These are phyloP conservation scores for Acrocyrtus sp. DNA, from an alignment of 2,888 invertebrate genomes.

Conservation along the genomic window DNA sequence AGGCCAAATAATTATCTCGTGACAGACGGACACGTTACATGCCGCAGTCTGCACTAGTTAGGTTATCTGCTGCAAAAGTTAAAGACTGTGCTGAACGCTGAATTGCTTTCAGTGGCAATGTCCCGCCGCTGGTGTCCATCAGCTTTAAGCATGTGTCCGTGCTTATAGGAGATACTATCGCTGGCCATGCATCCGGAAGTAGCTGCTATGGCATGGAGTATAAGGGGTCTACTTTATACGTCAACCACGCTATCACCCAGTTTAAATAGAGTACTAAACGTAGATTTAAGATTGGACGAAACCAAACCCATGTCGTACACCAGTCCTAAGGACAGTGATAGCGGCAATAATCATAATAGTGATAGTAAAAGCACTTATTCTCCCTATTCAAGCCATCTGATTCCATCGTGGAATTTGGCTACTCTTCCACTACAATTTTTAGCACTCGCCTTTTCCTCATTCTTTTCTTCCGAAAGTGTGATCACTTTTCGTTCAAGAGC, in stretches of 20 bases:
- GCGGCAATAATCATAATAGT: slow-evolving; percentile 54
- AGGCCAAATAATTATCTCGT: too few relatives aligned
- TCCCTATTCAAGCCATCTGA: slow-evolving; percentile 54
- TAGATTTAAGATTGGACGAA: background rate
- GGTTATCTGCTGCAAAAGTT: too few relatives aligned
- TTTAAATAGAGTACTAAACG: slow-evolving; percentile 32
- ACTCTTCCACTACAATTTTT: slow-evolving; percentile 29
- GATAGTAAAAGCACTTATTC: slow-evolving; percentile 54
- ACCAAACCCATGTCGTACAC: slow-evolving; percentile 39
- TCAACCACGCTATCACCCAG: slow-evolving; percentile 45
- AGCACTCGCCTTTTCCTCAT: slow-evolving; percentile 24
- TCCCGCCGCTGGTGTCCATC: too few relatives aligned
- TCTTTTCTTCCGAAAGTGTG: slow-evolving; percentile 34
- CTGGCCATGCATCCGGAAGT: too few relatives aligned
- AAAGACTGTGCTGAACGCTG: too few relatives aligned
- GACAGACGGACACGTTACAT: too few relatives aligned
- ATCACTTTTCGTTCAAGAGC: slow-evolving; percentile 51
- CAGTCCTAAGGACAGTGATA: slow-evolving; percentile 44
- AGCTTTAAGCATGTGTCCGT: too few relatives aligned
- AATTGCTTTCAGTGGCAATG: too few relatives aligned
- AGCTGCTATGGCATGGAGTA: too few relatives aligned
- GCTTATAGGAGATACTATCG: too few relatives aligned
- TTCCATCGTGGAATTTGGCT: slow-evolving; percentile 50
- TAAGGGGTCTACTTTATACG: too few relatives aligned
- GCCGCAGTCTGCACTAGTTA: too few relatives aligned